Percentiles rank a stretch among this genome's conserved stretches.
phyloP scores from a whole-genome alignment of 2,888 invertebrate species.

The Apotomis turbidana region DNA sequence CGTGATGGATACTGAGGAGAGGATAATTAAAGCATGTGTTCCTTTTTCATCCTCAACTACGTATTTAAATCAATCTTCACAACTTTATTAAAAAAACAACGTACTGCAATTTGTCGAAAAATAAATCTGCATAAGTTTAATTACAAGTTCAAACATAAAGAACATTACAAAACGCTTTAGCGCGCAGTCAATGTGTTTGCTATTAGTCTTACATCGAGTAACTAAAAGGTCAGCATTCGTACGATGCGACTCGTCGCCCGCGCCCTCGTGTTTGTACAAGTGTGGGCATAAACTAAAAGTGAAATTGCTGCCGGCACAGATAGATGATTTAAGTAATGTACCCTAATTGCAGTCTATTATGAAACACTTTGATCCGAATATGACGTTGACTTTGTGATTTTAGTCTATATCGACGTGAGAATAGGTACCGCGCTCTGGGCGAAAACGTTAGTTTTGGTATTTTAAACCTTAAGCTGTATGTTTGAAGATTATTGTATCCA shows the following conservation, averaged over 20 bases:
- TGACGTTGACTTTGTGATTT: neutral
- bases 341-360: neutral
- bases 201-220: conserved; percentile 11
- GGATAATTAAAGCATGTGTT: no score
- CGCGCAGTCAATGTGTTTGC: conserved; percentile 9
- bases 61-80: no score
- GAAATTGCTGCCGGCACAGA: neutral
- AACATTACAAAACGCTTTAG: conserved; percentile 14
- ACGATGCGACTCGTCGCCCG: neutral
- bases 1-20: no score
- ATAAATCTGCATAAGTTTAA: conserved; percentile 25
- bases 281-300: neutral
- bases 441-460: no score
- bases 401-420: neutral
- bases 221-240: neutral
- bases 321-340: neutral
- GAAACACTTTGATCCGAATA: neutral
- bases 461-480: no score
- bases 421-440: neutral
- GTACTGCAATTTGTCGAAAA: conserved; percentile 6
- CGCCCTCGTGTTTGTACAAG: conserved; percentile 20
- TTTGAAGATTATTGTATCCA: no score
- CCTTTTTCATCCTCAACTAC: no score
- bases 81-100: neutral
- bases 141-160: conserved; percentile 11